Percentiles rank a stretch among this genome's conserved stretches.
These are phyloP conservation scores for Leptosomus discolor DNA, from an alignment of 2,113 vertebrate species.

Conservation along the genomic window DNA sequence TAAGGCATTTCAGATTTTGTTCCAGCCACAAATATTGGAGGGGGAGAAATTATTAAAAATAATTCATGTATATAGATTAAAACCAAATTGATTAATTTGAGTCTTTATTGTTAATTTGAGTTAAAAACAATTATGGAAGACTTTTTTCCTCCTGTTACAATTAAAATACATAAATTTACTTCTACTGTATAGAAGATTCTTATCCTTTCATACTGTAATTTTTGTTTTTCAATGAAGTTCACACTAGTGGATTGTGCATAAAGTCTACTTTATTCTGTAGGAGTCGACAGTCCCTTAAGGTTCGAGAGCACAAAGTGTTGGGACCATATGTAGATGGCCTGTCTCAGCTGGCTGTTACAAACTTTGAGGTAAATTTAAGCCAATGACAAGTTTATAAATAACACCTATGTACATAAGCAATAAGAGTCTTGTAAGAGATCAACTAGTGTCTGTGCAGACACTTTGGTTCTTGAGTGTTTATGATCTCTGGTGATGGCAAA, in stretches of 20 bases:
- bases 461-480: background rate
- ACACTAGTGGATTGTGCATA: background rate
- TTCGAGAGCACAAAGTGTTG: constrained; percentile 95
- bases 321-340: constrained; percentile 96
- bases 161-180: background rate
- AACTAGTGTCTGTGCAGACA: background rate
- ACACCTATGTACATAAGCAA: background rate
- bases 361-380: constrained; percentile 85
- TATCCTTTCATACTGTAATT: background rate
- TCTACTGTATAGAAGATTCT: background rate
- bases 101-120: background rate
- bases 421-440: background rate
- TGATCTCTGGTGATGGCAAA: background rate
- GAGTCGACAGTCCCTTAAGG: constrained; percentile 92
- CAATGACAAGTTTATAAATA: background rate
- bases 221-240: background rate
- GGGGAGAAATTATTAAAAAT: background rate
- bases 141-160: background rate
- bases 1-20: background rate
- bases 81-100: background rate
- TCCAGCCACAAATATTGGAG: background rate
- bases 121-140: background rate
- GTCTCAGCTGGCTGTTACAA: constrained; percentile 94
- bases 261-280: constrained; percentile 62
- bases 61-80: background rate